Conservation (phyloP, 2,888 invertebrate genomes). For the Rhagonycha lutea region DNA sequence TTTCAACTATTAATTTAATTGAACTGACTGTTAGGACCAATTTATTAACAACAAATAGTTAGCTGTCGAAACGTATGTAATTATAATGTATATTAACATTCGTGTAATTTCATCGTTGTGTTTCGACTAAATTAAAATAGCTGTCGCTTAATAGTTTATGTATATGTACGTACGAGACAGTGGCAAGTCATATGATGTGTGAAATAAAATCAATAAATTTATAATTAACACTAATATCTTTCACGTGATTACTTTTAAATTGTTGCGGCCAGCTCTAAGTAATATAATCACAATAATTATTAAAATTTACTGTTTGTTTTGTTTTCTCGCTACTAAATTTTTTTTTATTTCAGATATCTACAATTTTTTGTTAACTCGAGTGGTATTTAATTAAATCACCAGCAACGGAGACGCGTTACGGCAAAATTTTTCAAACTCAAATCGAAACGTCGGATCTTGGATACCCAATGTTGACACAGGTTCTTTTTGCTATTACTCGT, state of each 20-base stretch:
- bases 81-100: not conserved
- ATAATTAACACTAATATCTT: not conserved
- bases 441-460: conserved; percentile 49
- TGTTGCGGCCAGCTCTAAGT: not conserved
- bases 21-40: not conserved
- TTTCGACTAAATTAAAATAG: not conserved
- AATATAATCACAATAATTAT: not conserved
- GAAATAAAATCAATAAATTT: not conserved
- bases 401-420: conserved; percentile 20
- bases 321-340: not conserved
- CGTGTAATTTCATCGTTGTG: not conserved
- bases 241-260: not conserved
- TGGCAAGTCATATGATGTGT: not conserved
- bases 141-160: not conserved
- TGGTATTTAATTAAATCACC: conserved; percentile 1
- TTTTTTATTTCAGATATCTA: not conserved
- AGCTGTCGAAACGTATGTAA: not conserved
- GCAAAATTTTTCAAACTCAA: conserved; percentile 8
- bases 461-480: conserved; percentile 54
- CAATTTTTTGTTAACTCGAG: not conserved
- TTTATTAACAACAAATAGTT: not conserved
- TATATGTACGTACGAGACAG: not conserved
- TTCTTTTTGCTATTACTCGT: conserved; percentile 52
- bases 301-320: not conserved
- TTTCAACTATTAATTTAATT: not conserved